Evolutionary conservation across 2,113 vertebrate genomes (phyloP).

Genomic region (Tauraco erythrolophus): DNA sequence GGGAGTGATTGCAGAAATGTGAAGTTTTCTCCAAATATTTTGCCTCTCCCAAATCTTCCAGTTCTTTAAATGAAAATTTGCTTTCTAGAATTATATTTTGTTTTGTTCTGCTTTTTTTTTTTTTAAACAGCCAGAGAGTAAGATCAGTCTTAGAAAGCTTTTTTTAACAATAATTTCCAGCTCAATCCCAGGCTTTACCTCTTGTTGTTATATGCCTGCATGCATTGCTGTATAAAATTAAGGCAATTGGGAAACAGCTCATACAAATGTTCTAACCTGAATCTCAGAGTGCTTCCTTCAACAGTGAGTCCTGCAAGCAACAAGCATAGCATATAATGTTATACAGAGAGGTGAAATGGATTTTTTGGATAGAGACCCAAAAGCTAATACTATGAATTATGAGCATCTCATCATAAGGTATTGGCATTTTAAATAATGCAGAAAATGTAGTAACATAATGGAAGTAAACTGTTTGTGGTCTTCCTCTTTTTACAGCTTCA

Average conservation of each 20-base stretch:
- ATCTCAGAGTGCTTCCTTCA: not conserved
- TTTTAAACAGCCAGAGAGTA: not conserved
- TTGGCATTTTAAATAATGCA: not conserved
- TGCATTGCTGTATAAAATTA: not conserved
- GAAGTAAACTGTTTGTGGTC: not conserved
- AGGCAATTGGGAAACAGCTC: not conserved
- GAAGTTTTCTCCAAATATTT: not conserved
- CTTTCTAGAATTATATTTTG: not conserved
- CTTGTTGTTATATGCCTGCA: not conserved
- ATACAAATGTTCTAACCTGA: not conserved
- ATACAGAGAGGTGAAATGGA: not conserved
- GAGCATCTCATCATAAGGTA: not conserved
- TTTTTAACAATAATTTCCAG: not conserved
- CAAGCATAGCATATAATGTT: not conserved
- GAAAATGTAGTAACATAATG: not conserved
- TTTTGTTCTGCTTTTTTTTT: not conserved
- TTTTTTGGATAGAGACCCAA: not conserved
- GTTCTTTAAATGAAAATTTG: not conserved
- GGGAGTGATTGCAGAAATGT: not conserved
- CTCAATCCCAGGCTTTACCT: not conserved
- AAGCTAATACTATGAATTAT: not conserved
- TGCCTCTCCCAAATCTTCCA: not conserved
- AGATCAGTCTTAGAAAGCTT: not conserved
- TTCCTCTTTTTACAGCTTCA: conserved; percentile 83
- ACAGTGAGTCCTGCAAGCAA: not conserved